A percentile compares a stretch with the other conserved stretches of the same genome.
Conservation (phyloP, 1,140 invertebrate genomes). For the Choristoneura fumiferana region DNA sequence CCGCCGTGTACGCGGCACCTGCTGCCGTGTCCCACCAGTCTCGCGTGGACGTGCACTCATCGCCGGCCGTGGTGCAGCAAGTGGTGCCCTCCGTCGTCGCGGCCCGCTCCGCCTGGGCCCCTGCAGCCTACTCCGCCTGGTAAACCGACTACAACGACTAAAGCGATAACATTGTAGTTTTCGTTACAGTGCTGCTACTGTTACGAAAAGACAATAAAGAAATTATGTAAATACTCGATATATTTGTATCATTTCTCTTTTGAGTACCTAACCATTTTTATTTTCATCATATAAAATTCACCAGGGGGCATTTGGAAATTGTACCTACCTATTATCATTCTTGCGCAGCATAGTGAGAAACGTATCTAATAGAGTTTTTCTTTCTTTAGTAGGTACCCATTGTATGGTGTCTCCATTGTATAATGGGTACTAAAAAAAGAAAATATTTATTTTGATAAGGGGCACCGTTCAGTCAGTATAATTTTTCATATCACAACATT, state of each 20-base stretch:
- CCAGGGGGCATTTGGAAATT: too few relatives aligned
- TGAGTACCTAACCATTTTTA: too few relatives aligned
- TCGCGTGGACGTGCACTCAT: constrained; percentile 31
- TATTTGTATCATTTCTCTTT: constrained; percentile 4
- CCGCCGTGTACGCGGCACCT: neutral
- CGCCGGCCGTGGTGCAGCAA: constrained; percentile 24
- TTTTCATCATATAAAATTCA: too few relatives aligned
- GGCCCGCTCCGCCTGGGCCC: constrained; percentile 38
- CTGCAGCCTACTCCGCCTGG: constrained; percentile 37
- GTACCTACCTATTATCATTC: too few relatives aligned
- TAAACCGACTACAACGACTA: constrained; percentile 26
- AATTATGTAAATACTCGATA: constrained; percentile 9
- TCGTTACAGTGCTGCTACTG: neutral
- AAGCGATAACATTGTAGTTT: constrained; percentile 6
- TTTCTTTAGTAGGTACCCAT: too few relatives aligned
- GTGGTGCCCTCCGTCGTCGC: constrained; percentile 46
- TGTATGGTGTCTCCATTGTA: too few relatives aligned
- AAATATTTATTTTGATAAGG: too few relatives aligned
- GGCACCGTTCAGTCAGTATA: too few relatives aligned
- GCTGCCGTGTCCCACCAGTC: constrained; percentile 30
- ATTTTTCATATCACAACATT: too few relatives aligned
- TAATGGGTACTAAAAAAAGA: too few relatives aligned
- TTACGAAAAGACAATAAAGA: constrained; percentile 17
- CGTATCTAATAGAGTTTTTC: too few relatives aligned
- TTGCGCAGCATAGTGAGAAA: too few relatives aligned